A percentile compares a stretch with the other conserved stretches of the same genome.
phyloP scores from a whole-genome alignment of 2,113 vertebrate genomes.

The Eretmochelys imbricata region DNA sequence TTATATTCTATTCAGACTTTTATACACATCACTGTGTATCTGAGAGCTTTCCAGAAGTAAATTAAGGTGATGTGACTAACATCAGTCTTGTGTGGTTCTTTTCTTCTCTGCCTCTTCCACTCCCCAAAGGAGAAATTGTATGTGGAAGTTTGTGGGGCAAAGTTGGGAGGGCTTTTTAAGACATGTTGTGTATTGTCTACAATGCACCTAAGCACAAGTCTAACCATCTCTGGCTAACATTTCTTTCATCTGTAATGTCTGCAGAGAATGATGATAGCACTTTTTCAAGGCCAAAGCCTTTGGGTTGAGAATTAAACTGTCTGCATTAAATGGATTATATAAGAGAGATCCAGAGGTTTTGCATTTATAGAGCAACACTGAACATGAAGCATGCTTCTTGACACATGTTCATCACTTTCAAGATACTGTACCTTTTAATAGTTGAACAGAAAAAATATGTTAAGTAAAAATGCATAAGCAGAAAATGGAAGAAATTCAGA shows the following conservation, averaged over 20 bases:
- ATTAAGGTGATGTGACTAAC: background rate
- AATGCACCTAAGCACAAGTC: background rate
- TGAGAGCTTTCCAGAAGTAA: background rate
- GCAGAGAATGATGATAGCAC: background rate
- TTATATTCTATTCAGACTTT: background rate
- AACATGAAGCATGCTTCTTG: background rate
- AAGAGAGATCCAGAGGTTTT: background rate
- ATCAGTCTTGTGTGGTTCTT: background rate
- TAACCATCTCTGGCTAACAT: background rate
- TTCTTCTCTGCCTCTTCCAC: background rate
- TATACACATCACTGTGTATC: fast-evolving
- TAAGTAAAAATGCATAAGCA: background rate
- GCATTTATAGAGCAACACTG: background rate
- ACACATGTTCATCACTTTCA: background rate
- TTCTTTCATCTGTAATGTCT: background rate
- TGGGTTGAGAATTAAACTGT: background rate
- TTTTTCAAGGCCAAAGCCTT: background rate
- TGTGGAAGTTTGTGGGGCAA: background rate
- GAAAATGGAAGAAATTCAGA: background rate
- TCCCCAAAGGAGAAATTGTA: background rate
- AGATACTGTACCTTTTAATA: background rate
- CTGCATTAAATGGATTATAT: background rate
- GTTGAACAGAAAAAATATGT: background rate
- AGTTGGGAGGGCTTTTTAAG: background rate
- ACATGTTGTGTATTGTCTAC: background rate